Base-by-base conservation (phyloP, 2,888 invertebrate genomes). In the Apamea monoglypha region DNA sequence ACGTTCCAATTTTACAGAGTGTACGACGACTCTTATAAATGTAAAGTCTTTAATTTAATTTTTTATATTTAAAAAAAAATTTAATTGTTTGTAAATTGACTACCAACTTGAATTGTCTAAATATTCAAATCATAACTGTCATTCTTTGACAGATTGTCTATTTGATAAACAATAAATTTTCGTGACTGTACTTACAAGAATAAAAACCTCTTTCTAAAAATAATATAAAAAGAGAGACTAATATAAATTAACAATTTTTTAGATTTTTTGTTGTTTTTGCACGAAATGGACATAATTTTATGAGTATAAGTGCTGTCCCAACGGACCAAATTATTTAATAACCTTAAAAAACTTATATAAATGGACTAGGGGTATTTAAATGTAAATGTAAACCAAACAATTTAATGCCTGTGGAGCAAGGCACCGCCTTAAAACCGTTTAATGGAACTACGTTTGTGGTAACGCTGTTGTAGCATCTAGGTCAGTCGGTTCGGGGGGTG, bases 401-500 rank as follows among this genome's bases (percentile, higher is more conserved):
- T 70, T 16, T 18, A 64, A 32, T 64, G 21, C 56, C 36, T 67
- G 25, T 21, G 32, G 56, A 47, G n/a, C 25, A 29, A 29, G 36
- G 76, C 32, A 29, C 36, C 32, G 44, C 47, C 47, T 59, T 78
- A 53, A 29, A 76, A 67, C 36, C 76, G 56, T 47, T 78, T 78
- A 36, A 47, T n/a, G 6, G 36, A 32, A 10, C 16, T 47, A n/a
- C 66, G 16, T 76, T 56, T 36, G 47, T 47, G n/a, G 47, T 67
- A 67, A 59, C 25, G 29, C 29, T 67, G 67, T 59, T n/a, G n/a
- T 47, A 32, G 21, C 25, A 67, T 78, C 36, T 67, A 78, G 78
- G 78, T 78, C 77, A 77, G 21, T 59, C 36, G 77, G 67, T 67
- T 59, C 67, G 12, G 29, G 32, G 50, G 56, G 66, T 66, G 76